These are phyloP conservation scores for Plestiodon gilberti DNA, from an alignment of 2,113 vertebrate species.

Conservation along the genomic window DNA sequence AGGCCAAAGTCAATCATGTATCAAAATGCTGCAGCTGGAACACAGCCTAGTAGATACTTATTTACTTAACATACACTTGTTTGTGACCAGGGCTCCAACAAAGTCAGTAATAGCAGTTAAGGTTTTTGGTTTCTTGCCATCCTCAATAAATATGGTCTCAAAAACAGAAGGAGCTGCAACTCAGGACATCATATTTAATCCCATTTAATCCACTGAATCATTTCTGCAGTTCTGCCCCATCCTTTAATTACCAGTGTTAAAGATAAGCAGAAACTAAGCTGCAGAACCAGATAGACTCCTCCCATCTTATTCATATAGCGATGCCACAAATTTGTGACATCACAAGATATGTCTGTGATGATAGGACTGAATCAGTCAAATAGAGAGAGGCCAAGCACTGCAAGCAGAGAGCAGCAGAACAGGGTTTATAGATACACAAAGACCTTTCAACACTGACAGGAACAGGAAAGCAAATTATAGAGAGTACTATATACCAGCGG, in stretches of 20 bases:
- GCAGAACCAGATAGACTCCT: conserved; percentile 22
- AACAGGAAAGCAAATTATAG: conserved; percentile 28
- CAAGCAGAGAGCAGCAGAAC: conserved; percentile 48
- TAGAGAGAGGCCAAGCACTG: conserved; percentile 54
- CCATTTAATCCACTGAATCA: background rate
- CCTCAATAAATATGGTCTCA: background rate
- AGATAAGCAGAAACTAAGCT: background rate
- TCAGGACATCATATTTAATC: background rate
- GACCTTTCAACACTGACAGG: conserved; percentile 28
- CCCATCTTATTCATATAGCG: background rate
- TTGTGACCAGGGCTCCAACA: background rate
- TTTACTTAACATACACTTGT: background rate
- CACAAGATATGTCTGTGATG: conserved; percentile 36
- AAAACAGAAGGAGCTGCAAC: background rate
- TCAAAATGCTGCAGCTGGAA: background rate
- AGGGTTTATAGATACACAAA: conserved; percentile 35
- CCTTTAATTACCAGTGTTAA: background rate
- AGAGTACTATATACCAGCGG: too few species aligned
- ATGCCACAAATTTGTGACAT: conserved; percentile 43
- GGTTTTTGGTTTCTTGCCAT: background rate
- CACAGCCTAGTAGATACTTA: accelerated
- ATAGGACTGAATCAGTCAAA: conserved; percentile 27
- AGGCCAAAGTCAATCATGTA: background rate
- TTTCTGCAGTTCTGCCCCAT: conserved; percentile 1
- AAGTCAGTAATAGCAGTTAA: background rate